A percentile compares a stretch with the other conserved stretches of the same genome.
These are phyloP conservation scores for Zaprionus bogoriensis DNA, from an alignment of 2,888 invertebrate species.

Conservation along the genomic window DNA sequence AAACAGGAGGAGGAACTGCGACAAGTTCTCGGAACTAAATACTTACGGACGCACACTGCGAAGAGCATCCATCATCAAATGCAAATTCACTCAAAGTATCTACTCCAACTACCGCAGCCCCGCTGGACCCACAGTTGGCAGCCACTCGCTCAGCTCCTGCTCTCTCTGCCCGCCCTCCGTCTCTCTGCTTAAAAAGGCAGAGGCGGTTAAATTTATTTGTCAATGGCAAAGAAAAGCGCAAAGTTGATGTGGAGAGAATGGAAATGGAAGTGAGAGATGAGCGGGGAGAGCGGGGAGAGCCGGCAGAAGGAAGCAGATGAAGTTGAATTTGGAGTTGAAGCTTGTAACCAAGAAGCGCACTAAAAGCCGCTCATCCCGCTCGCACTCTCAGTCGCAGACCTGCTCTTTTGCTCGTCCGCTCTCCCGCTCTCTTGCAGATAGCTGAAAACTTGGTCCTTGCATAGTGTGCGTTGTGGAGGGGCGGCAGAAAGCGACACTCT, in stretches of 20 bases:
- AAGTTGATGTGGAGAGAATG: constrained; percentile 32
- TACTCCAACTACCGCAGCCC: too few species aligned
- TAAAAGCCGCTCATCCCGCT: constrained; percentile 43
- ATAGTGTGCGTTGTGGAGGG: constrained; percentile 6
- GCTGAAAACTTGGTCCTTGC: constrained; percentile 52
- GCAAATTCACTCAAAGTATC: constrained; percentile 51
- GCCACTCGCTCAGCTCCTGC: background rate
- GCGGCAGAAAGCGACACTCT: background rate
- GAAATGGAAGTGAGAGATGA: constrained; percentile 22
- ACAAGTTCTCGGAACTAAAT: constrained; percentile 21
- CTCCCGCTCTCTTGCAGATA: background rate
- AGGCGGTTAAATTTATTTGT: constrained; percentile 64
- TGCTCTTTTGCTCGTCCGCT: background rate
- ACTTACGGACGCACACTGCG: constrained; percentile 9
- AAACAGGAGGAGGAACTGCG: constrained; percentile 13
- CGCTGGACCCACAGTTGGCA: too few species aligned
- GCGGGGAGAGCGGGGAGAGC: too few species aligned
- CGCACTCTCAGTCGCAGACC: constrained; percentile 5
- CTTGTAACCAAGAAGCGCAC: constrained; percentile 58
- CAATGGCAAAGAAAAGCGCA: constrained; percentile 75
- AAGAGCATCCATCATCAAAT: constrained; percentile 43
- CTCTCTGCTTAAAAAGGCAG: constrained; percentile 12
- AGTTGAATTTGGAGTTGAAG: constrained; percentile 51
- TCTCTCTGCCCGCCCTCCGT: background rate
- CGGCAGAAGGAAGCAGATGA: constrained; percentile 13